Evolutionary conservation across 2,888 invertebrate genomes (phyloP), one percentile per base, ranked within the genome.

Genomic region (Gasteruption jaculator): DNA sequence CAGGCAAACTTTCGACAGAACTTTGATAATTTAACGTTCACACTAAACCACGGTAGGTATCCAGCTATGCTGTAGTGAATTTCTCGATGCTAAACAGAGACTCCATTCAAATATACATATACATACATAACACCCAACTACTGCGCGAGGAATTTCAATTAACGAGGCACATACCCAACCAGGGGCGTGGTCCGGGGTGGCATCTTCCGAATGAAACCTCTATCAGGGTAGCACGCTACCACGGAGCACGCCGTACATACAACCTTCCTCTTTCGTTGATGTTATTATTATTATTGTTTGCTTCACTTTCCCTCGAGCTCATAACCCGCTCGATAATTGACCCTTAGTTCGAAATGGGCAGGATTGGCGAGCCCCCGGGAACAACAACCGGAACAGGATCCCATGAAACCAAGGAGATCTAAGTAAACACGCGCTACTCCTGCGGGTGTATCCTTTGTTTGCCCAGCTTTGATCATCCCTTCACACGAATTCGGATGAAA

Each of bases 131-230:
- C n/a, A n/a, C n/a, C n/a, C n/a, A n/a, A n/a, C n/a, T n/a, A n/a
- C n/a, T n/a, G n/a, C n/a, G n/a, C n/a, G n/a, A n/a, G n/a, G n/a
- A n/a, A n/a, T n/a, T n/a, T n/a, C n/a, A n/a, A n/a, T n/a, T n/a
- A n/a, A n/a, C n/a, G n/a, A n/a, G n/a, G n/a, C n/a, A n/a, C n/a
- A n/a, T n/a, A n/a, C n/a, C n/a, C n/a, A n/a, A n/a, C n/a, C n/a
- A n/a, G 57, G 63, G 66, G 65, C 64, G 66, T 66, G 65, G 65
- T 57, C 55, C 61, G 55, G 62, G 54, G 65, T 65, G 63, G 63
- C 65, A 66, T 65, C 66, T 65, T 65, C 60, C 55, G 59, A 60
- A 62, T 60, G 64, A 65, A 65, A 60, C 57, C 43, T 43, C 43
- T 59, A 68, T 43, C 66, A 68, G 68, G 68, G 55, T 49, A 63